Base-by-base conservation (phyloP, 2,797 vertebrate genomes). In the Florisuga fusca region DNA sequence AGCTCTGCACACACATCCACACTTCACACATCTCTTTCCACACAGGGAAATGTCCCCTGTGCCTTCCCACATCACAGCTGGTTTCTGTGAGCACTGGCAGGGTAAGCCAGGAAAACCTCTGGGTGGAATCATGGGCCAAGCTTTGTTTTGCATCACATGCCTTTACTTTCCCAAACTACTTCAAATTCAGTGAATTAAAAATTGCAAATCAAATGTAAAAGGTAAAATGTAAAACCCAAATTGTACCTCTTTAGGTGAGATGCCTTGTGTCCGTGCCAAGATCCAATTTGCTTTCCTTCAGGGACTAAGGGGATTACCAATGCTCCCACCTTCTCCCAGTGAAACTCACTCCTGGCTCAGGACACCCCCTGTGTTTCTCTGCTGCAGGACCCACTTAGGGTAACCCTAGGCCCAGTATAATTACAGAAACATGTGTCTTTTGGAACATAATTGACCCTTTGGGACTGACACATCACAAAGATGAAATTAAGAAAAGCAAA, bases 401-500 rank as follows among this genome's bases (percentile, higher is more conserved):
- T 68, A 61, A 45, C 38, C 18, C 43, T 7, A 87, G 76, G 38
- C 45, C 34, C 69, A 25, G 16, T 20, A 18, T 15, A n/a, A 51
- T n/a, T 38, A 53, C 62, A 68, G 83, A 75, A 88, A 82, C 8
- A 2, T 0, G 13, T 9, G 31, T 15, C 84, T 76, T 79, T 34
- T 23, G 74, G 80, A 78, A 36, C 25, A 6, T 2, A 54, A 92
- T 1, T 45, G 74, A 79, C 29, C 71, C 43, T 87, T 82, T 55
- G 43, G n/a, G 66, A 66, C 13, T 25, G 67, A 69, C 4, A 6
- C 41, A n/a, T 12, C 38, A 15, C 1, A 18, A 45, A 48, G 57
- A 38, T 36, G 84, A 92, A 66, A 61, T 79, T 45, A 66, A 76
- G 45, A 82, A 94, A 94, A 90, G 31, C 59, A 84, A 29, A 34